Conservation (phyloP, 92 coral and sea anemone genomes). For the Parazoanthus swiftii region DNA sequence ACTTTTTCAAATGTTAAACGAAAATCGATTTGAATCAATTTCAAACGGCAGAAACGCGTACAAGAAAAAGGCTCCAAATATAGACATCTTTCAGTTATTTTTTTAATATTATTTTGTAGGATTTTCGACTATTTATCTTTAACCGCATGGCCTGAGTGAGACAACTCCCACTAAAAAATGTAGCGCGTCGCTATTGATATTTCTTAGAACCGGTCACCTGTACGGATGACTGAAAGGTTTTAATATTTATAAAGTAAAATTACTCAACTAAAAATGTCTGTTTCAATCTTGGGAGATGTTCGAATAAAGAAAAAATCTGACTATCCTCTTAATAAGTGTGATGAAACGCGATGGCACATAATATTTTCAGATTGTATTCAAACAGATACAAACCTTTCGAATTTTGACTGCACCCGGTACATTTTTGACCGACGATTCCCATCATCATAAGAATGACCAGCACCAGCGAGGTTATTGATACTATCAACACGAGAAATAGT, state of each 20-base stretch:
- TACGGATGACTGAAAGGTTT: slow-evolving; percentile 15
- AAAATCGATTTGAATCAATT: background rate
- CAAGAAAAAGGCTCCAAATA: background rate
- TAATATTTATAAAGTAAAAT: slow-evolving; percentile 41
- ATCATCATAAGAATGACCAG: slow-evolving; percentile 29
- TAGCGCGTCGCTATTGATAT: background rate
- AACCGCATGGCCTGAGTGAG: background rate
- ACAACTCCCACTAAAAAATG: slow-evolving; percentile 25
- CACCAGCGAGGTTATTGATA: slow-evolving; percentile 19
- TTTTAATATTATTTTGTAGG: background rate
- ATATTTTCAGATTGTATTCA: background rate
- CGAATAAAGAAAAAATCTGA: background rate
- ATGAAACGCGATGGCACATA: background rate
- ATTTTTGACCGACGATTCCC: slow-evolving; percentile 10
- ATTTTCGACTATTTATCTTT: background rate
- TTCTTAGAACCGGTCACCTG: slow-evolving; percentile 17
- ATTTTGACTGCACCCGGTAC: slow-evolving; percentile 7
- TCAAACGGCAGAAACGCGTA: background rate
- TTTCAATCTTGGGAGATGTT: background rate
- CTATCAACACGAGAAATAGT: slow-evolving; percentile 14
- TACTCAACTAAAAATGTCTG: background rate
- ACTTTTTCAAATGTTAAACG: background rate
- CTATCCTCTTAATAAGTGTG: background rate
- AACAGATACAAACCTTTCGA: slow-evolving; percentile 26
- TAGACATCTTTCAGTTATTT: background rate